Conservation (phyloP, 2,888 invertebrate genomes). For the Drosophila neutralis region DNA sequence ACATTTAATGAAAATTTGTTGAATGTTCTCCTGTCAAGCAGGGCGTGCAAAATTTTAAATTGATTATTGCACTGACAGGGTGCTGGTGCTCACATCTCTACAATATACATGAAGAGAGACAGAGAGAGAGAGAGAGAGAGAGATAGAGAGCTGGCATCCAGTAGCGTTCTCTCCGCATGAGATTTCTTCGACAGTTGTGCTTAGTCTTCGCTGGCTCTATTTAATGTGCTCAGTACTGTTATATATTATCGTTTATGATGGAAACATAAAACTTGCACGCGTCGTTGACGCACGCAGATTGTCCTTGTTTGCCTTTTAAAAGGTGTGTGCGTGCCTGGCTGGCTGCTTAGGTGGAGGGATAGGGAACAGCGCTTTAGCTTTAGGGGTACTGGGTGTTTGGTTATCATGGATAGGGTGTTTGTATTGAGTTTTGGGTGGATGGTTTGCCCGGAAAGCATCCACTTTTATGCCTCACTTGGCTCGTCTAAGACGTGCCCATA, state of each 20-base stretch:
- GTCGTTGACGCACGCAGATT: slow-evolving; percentile 46
- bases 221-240: slow-evolving; percentile 52
- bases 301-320: slow-evolving; percentile 22
- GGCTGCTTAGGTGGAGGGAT: background rate
- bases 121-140: background rate
- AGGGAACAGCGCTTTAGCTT: background rate
- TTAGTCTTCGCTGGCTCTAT: slow-evolving; percentile 20
- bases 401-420: background rate
- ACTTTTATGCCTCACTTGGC: slow-evolving; percentile 66
- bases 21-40: slow-evolving; percentile 54
- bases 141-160: slow-evolving; percentile 14
- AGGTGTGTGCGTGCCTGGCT: slow-evolving; percentile 11
- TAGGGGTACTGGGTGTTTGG: background rate
- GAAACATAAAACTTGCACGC: slow-evolving; percentile 72
- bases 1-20: slow-evolving; percentile 69
- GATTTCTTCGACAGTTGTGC: slow-evolving; percentile 14
- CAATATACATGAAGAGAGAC: background rate
- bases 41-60: slow-evolving; percentile 72
- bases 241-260: slow-evolving; percentile 72
- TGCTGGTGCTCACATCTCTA: background rate
- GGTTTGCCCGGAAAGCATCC: slow-evolving; percentile 27
- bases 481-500: slow-evolving; percentile 50
- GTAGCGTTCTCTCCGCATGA: slow-evolving; percentile 32
- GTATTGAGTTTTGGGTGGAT: slow-evolving; percentile 6
- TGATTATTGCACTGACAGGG: slow-evolving; percentile 56